Base-by-base conservation (phyloP, 2,888 invertebrate species). In the Axea sp. region DNA sequence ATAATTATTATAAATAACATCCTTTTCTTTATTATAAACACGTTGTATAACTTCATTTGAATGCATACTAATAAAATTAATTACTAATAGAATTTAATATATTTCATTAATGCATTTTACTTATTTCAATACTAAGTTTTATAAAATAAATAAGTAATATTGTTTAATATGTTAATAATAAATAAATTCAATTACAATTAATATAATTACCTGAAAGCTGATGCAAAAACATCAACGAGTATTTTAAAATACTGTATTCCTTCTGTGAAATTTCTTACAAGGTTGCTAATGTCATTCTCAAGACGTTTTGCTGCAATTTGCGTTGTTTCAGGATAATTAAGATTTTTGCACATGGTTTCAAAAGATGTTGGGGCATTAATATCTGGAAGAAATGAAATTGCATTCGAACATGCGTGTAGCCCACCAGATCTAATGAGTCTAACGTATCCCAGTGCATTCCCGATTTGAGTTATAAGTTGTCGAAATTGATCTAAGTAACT, bases 371-470 rank as follows among this genome's bases (percentile, higher is more conserved):
- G 86, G 14, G 88, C 88, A 77, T 93, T 92, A 15, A 96, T 90
- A 83, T 94, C 93, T 0, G 97, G 96, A 75, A 98, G 90, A 88
- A 97, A 98, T 14, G 95, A 92, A 28, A 96, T 94, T 0, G 97
- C 96, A 85, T 96, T 95, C 3, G 96, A 95, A 83, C 96, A 95
- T 79, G 96, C 96, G 85, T 98, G 95, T 35, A 97, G 90, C 2
- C 97, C 96, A 9, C 98, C 99, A 0, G 98, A 96, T 53, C 97
- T 91, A 62, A 99, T 94, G 89, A 98, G 92, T 43, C 99, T 91
- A 2, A 99, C 95, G 84, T 98, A 98, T 1, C 98, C 98, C 91
- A 99, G 93, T 0, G 97, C 96, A 88, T 98, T 98, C 8, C 92
- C 98, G 81, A 99, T 97, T 84, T 98, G 96, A 43, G 95, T 96